Percentiles rank a stretch among this genome's conserved stretches.
phyloP scores from a whole-genome alignment of 2,113 vertebrate genomes.

The Petromus typicus region DNA sequence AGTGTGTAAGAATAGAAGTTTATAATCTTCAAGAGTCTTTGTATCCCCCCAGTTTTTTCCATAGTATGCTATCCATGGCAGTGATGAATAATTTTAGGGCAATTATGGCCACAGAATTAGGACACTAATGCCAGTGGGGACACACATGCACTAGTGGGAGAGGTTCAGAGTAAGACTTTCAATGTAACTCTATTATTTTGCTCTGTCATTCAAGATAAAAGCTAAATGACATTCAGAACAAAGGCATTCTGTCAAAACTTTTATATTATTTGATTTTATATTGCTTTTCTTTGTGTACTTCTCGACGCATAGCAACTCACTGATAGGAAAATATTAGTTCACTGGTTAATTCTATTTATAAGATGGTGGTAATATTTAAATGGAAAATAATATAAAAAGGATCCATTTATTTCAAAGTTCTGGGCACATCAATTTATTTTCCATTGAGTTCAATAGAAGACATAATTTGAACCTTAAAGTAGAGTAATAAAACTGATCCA shows the following conservation, averaged over 20 bases:
- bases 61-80: neutral
- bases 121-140: conserved; percentile 38
- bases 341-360: conserved; percentile 44
- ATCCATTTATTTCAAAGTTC: conserved; percentile 48
- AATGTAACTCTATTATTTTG: conserved; percentile 15
- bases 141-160: neutral
- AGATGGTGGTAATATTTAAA: conserved; percentile 53
- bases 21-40: conserved; percentile 30
- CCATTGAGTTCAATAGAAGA: neutral
- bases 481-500: conserved; percentile 48
- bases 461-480: conserved; percentile 58
- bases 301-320: conserved; percentile 39
- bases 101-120: conserved; percentile 47
- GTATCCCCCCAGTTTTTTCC: conserved; percentile 47
- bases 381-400: conserved; percentile 47
- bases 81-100: neutral
- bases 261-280: conserved; percentile 41
- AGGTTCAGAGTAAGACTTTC: conserved; percentile 18
- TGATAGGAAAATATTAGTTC: neutral
- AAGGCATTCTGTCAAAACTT: conserved; percentile 51
- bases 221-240: conserved; percentile 37
- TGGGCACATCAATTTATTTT: conserved; percentile 2
- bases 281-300: conserved; percentile 28
- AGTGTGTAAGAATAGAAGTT: neutral
- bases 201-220: conserved; percentile 45